Conservation (phyloP, 2,797 vertebrate species). For the Macroramphosus scolopax region DNA sequence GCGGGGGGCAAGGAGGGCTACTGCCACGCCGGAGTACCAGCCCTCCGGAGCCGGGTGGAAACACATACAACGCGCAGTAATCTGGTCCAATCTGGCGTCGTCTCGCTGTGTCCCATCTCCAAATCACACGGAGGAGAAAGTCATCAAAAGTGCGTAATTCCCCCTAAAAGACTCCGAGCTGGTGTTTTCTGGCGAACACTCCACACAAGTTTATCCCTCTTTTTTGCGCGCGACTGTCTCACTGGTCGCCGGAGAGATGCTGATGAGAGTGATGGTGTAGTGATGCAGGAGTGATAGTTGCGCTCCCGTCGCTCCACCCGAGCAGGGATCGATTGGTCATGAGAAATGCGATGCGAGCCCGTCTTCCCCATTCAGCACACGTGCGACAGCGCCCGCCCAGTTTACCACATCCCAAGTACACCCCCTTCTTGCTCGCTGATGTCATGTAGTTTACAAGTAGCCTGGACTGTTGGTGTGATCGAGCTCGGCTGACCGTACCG, state of each 20-base stretch:
- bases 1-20: constrained; percentile 30
- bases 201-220: constrained; percentile 55
- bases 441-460: constrained; percentile 76
- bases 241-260: constrained; percentile 60
- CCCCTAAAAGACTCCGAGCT: constrained; percentile 47
- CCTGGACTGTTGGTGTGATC: constrained; percentile 15
- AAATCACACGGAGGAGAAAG: constrained; percentile 55
- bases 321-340: constrained; percentile 80
- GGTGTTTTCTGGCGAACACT: constrained; percentile 45
- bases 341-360: constrained; percentile 72
- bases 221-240: constrained; percentile 25
- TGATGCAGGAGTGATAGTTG: constrained; percentile 75
- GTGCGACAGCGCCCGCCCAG: constrained; percentile 78
- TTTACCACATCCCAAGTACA: constrained; percentile 63
- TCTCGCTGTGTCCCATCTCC: constrained; percentile 50
- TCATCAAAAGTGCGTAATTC: constrained; percentile 70
- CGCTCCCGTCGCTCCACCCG: constrained; percentile 74
- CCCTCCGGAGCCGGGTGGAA: constrained; percentile 39
- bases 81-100: constrained; percentile 43
- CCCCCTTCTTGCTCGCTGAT: constrained; percentile 68
- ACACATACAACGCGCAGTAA: constrained; percentile 22
- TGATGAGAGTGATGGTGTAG: constrained; percentile 58
- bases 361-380: constrained; percentile 80
- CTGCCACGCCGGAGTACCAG: constrained; percentile 30
- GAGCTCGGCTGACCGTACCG: neutral